A percentile compares a stretch with the other conserved stretches of the same genome.
Conservation (phyloP, 1,140 invertebrate species). For the Zaprionus gabonicus region DNA sequence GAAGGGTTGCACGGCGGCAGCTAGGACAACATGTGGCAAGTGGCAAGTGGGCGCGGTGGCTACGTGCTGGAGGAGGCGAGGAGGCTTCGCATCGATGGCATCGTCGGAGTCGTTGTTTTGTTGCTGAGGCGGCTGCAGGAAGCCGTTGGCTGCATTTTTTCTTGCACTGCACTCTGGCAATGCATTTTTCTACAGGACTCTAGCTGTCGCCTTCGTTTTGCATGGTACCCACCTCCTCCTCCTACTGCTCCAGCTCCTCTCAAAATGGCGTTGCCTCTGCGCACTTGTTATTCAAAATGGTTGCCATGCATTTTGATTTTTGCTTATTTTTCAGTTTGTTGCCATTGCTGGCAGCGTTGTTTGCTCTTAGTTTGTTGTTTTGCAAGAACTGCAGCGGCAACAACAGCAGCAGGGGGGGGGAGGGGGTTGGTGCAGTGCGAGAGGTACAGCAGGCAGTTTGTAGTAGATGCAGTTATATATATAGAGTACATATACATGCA, state of each 20-base stretch:
- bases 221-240: background rate
- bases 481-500: conserved; percentile 21
- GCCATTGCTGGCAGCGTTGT: conserved; percentile 65
- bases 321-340: conserved; percentile 68
- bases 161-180: conserved; percentile 72
- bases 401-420: background rate
- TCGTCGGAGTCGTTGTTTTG: conserved; percentile 23
- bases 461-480: conserved; percentile 47
- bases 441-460: background rate
- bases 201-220: conserved; percentile 59
- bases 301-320: conserved; percentile 79
- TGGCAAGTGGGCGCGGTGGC: background rate
- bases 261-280: conserved; percentile 34
- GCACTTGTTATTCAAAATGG: conserved; percentile 82
- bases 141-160: conserved; percentile 69
- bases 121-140: conserved; percentile 44
- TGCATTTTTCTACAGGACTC: conserved; percentile 63
- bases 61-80: background rate
- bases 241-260: background rate
- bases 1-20: conserved; percentile 18
- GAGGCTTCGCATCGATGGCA: background rate
- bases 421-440: background rate
- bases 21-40: background rate
- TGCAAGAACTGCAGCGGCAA: conserved; percentile 59
- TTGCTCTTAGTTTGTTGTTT: conserved; percentile 67